Percentiles rank a stretch among this genome's conserved stretches.
Conservation (phyloP, 2,888 invertebrate genomes). For the Hypercompe scribonia region DNA sequence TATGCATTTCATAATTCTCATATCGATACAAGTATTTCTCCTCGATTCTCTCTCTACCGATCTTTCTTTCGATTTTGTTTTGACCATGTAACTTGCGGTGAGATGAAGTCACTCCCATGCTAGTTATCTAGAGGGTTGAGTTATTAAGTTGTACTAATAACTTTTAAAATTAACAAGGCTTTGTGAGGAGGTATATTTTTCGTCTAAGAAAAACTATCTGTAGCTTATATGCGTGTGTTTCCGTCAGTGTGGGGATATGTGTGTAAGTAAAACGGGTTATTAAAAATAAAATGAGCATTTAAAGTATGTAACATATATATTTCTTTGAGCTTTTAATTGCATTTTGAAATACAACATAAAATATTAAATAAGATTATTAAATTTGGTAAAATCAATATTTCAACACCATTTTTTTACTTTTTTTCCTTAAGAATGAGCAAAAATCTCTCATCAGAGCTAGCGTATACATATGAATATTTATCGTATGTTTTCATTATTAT, state of each 20-base stretch:
- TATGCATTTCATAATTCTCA: too few species aligned
- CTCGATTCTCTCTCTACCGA: too few species aligned
- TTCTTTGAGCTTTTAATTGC: constrained; percentile 95
- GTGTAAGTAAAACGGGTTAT: constrained; percentile 16
- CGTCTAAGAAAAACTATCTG: neutral
- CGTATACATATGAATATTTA: constrained; percentile 92
- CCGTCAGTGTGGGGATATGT: neutral
- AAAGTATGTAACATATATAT: constrained; percentile 93
- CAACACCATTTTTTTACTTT: constrained; percentile 82
- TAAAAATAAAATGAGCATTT: constrained; percentile 79
- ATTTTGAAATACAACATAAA: constrained; percentile 94
- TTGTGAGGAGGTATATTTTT: neutral
- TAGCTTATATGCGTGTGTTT: neutral
- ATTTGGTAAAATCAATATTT: constrained; percentile 92
- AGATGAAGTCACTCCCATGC: too few species aligned
- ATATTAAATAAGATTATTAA: constrained; percentile 93
- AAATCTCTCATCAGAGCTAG: constrained; percentile 88
- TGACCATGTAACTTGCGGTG: too few species aligned
- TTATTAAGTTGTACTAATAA: too few species aligned
- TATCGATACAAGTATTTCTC: too few species aligned
- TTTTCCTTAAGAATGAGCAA: constrained; percentile 88
- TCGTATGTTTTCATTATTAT: constrained; percentile 87
- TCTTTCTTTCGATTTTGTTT: too few species aligned
- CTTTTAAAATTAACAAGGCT: neutral
- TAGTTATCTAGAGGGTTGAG: too few species aligned